Evolutionary conservation across 2,888 invertebrate genomes (phyloP).

Genomic region (Atrina japonica): DNA sequence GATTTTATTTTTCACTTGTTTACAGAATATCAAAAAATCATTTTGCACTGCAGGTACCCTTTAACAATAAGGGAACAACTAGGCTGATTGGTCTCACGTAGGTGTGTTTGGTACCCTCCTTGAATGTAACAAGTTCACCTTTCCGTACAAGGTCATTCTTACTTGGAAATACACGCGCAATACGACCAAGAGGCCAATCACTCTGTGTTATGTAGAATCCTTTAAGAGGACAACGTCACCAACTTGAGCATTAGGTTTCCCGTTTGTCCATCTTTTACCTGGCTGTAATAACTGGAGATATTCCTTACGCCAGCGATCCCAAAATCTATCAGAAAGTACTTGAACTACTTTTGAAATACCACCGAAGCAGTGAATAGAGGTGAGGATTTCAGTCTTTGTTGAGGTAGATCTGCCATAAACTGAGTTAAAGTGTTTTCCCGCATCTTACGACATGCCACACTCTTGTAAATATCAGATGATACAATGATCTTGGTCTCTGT

Average conservation of each 20-base stretch:
- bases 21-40: too few species aligned
- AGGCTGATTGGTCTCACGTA: constrained; percentile 28
- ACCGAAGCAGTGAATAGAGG: constrained; percentile 47
- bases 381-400: constrained; percentile 34
- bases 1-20: too few species aligned
- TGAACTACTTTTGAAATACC: constrained; percentile 47
- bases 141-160: constrained; percentile 24
- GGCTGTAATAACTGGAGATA: constrained; percentile 38
- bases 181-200: constrained; percentile 30
- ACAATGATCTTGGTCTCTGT: constrained; percentile 43
- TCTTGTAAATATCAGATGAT: constrained; percentile 37
- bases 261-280: constrained; percentile 32
- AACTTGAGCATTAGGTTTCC: constrained; percentile 7
- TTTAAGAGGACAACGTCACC: constrained; percentile 44
- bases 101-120: not conserved
- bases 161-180: constrained; percentile 19
- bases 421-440: constrained; percentile 40
- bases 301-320: constrained; percentile 40
- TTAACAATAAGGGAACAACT: constrained; percentile 21
- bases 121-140: constrained; percentile 17
- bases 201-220: constrained; percentile 40
- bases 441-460: constrained; percentile 39
- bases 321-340: constrained; percentile 39
- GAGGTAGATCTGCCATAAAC: constrained; percentile 48
- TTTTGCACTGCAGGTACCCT: too few species aligned